Percentiles rank a stretch among this genome's conserved stretches.
Conservation (phyloP, 2,888 invertebrate genomes). For the Tuberolachnus salignus region DNA sequence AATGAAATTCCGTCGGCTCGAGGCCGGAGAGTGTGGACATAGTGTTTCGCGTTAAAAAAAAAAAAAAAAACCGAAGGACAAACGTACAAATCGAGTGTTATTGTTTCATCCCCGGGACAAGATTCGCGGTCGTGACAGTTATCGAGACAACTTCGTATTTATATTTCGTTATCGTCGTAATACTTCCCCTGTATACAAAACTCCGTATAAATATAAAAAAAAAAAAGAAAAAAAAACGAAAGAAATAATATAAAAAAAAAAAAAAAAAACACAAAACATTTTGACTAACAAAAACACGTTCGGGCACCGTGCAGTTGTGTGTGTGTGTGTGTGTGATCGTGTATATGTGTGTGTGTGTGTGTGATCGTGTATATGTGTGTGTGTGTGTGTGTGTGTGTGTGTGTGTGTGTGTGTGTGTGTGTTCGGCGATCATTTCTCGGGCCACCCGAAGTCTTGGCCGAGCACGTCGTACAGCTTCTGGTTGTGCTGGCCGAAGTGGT, state of each 20-base stretch:
- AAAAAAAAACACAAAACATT: too few relatives aligned
- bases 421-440: conserved; percentile 72
- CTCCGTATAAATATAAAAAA: too few relatives aligned
- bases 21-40: too few relatives aligned
- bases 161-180: neutral
- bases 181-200: conserved; percentile 31
- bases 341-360: too few relatives aligned
- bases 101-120: too few relatives aligned
- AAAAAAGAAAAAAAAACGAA: neutral
- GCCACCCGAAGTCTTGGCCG: conserved; percentile 93
- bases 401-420: too few relatives aligned
- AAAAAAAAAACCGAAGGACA: neutral
- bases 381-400: too few relatives aligned
- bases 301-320: too few relatives aligned
- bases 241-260: neutral
- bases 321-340: too few relatives aligned
- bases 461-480: conserved; percentile 89
- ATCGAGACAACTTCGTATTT: neutral
- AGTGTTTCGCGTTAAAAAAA: neutral
- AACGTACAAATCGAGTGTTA: conserved; percentile 3
- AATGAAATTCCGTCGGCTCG: too few relatives aligned
- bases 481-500: conserved; percentile 88
- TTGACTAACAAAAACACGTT: neutral
- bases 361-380: too few relatives aligned
- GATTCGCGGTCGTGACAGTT: too few relatives aligned